phyloP scores from a whole-genome alignment of 2,888 invertebrate species.

The Podotricha telesiphe region DNA sequence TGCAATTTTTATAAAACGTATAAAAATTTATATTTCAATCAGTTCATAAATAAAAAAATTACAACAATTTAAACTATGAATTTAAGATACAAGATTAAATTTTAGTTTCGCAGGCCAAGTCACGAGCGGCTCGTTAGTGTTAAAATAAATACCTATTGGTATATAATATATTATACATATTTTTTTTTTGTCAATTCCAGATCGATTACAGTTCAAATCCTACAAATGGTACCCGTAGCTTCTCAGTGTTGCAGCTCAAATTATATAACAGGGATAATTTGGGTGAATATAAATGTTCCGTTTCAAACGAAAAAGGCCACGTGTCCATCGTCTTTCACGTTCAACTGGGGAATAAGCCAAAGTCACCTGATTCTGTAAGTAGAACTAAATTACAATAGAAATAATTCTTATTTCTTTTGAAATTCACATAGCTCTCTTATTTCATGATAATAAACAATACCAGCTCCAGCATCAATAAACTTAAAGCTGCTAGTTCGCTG shows the following conservation, averaged over 20 bases:
- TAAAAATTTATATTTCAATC: too few relatives aligned
- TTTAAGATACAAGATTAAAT: too few relatives aligned
- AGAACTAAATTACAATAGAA: background rate
- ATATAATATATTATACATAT: too few relatives aligned
- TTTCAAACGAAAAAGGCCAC: constrained; percentile 62
- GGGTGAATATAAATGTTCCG: constrained; percentile 71
- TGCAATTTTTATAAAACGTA: too few relatives aligned
- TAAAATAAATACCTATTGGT: too few relatives aligned
- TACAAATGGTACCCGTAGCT: constrained; percentile 51
- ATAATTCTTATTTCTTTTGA: background rate
- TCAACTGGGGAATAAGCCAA: constrained; percentile 66
- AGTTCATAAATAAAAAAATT: too few relatives aligned
- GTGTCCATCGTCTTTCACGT: constrained; percentile 69
- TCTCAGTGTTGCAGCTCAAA: constrained; percentile 64
- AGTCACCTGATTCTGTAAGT: constrained; percentile 69
- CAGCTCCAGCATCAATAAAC: too few relatives aligned
- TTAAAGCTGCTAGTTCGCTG: too few relatives aligned
- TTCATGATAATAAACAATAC: too few relatives aligned
- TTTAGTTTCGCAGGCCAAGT: too few relatives aligned
- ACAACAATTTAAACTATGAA: too few relatives aligned
- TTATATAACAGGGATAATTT: constrained; percentile 59
- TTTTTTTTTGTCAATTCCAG: constrained; percentile 5
- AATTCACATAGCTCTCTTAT: background rate
- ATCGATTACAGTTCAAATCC: constrained; percentile 55
- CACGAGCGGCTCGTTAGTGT: too few relatives aligned